Conservation (phyloP, 2,113 vertebrate genomes). For the Formicarius rufipectus region DNA sequence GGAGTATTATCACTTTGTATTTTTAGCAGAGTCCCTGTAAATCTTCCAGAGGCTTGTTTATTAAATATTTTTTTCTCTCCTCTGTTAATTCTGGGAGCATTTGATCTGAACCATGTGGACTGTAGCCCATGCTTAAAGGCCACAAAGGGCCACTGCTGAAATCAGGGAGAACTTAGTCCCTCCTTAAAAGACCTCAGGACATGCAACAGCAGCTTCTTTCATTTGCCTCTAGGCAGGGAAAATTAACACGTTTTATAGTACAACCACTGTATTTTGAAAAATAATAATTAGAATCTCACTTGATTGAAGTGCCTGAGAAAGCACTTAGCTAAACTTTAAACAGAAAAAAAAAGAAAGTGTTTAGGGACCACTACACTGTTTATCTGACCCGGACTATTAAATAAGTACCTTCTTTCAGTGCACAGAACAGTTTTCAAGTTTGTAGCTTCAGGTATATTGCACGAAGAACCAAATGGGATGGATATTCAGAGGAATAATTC, state of each 20-base stretch:
- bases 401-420: neutral
- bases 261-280: neutral
- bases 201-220: neutral
- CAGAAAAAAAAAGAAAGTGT: neutral
- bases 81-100: neutral
- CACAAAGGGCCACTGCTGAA: neutral
- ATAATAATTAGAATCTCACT: neutral
- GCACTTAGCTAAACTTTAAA: neutral
- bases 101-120: neutral
- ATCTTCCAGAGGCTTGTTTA: neutral
- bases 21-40: neutral
- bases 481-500: neutral
- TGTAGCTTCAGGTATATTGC: neutral
- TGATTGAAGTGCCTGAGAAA: neutral
- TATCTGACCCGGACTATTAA: neutral
- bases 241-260: neutral
- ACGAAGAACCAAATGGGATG: rapidly evolving
- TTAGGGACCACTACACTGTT: neutral
- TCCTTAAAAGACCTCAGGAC: neutral
- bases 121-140: rapidly evolving
- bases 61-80: neutral
- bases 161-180: neutral
- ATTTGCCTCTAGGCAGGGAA: neutral
- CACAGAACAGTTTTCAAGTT: neutral
- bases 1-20: neutral